Evolutionary conservation across 2,888 invertebrate species (phyloP).

Genomic region (Netelia melanura): DNA sequence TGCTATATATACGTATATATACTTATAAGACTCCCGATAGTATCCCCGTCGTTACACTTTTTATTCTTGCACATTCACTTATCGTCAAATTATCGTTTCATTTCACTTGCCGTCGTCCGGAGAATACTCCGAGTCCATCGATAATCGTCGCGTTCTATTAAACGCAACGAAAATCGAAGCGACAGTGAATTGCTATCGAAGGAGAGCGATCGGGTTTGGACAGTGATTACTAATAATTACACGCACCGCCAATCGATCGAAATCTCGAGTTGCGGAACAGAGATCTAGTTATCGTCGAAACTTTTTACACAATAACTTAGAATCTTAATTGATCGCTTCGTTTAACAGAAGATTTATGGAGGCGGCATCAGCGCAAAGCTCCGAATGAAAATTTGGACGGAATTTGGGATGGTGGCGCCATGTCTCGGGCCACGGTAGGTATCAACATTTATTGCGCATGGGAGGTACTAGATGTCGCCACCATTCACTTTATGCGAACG

Average conservation of each 20-base stretch:
- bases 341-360: background rate
- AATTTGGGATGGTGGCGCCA: too few species aligned
- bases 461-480: background rate
- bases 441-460: background rate
- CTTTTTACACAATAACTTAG: background rate
- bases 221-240: conserved; percentile 50
- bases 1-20: too few species aligned
- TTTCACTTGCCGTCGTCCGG: background rate
- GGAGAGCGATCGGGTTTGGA: conserved; percentile 38
- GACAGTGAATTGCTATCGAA: conserved; percentile 25
- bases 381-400: too few species aligned
- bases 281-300: conserved; percentile 8
- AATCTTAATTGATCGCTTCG: background rate
- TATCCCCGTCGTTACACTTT: too few species aligned
- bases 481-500: conserved; percentile 33
- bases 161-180: conserved; percentile 32
- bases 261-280: conserved; percentile 28
- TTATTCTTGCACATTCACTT: conserved; percentile 9
- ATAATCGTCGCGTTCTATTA: conserved; percentile 45
- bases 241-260: conserved; percentile 46
- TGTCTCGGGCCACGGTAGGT: too few species aligned
- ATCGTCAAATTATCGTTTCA: conserved; percentile 8
- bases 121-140: background rate
- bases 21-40: too few species aligned
- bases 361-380: too few species aligned